These are phyloP conservation scores for Orientallactaga bullata DNA, from an alignment of 2,113 vertebrate genomes.

Conservation along the genomic window DNA sequence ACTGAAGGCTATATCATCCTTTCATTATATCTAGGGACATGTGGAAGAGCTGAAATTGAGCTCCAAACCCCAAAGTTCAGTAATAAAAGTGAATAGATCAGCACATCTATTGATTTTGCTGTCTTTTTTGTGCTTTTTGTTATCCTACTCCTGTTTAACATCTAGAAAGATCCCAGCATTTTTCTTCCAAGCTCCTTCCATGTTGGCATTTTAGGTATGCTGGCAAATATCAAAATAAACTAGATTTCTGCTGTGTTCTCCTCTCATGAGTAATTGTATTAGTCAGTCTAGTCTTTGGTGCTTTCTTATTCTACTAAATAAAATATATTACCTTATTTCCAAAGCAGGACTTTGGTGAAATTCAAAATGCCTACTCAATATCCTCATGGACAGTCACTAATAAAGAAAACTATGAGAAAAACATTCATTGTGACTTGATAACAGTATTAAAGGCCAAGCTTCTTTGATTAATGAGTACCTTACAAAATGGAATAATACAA, in stretches of 20 bases:
- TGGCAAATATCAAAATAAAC: conserved; percentile 82
- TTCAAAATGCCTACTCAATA: conserved; percentile 70
- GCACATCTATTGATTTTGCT: conserved; percentile 78
- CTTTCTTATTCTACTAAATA: conserved; percentile 66
- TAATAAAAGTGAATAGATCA: conserved; percentile 84
- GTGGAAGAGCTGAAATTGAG: conserved; percentile 80
- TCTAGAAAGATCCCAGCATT: conserved; percentile 61
- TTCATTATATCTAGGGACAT: conserved; percentile 82
- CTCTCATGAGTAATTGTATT: conserved; percentile 74
- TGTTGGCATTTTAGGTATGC: conserved; percentile 71
- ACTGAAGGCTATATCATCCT: conserved; percentile 83
- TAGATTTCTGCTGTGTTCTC: conserved; percentile 62
- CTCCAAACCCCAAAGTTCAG: conserved; percentile 70
- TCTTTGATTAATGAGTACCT: conserved; percentile 50
- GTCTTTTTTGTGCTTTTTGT: conserved; percentile 72
- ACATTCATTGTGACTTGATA: conserved; percentile 72
- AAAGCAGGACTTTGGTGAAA: conserved; percentile 73
- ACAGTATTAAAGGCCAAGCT: background rate
- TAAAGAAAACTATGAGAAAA: conserved; percentile 67
- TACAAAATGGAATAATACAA: conserved; percentile 26
- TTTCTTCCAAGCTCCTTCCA: conserved; percentile 72
- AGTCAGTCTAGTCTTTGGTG: conserved; percentile 66
- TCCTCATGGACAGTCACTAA: conserved; percentile 65
- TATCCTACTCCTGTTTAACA: conserved; percentile 76
- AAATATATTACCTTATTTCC: conserved; percentile 71